phyloP scores from a whole-genome alignment of 2,888 invertebrate genomes.

The Nomada goodeniana region DNA sequence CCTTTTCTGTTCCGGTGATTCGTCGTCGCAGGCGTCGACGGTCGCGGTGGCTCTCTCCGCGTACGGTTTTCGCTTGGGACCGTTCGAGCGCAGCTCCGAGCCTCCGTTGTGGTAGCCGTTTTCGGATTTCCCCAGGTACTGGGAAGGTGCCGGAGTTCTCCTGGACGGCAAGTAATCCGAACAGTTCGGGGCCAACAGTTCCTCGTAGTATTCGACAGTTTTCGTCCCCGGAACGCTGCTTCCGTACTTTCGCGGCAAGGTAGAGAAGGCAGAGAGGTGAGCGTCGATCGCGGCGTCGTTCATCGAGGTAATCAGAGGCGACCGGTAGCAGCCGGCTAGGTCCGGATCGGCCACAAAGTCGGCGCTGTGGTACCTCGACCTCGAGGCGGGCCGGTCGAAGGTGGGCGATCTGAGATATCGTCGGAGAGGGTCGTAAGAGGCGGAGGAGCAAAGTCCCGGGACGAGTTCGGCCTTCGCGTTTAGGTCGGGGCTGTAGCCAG shows the following conservation, averaged over 20 bases:
- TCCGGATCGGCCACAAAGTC: conserved; percentile 75
- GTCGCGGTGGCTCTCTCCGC: conserved; percentile 44
- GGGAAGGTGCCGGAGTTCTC: conserved; percentile 71
- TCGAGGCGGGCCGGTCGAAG: conserved; percentile 66
- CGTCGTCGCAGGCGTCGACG: conserved; percentile 20
- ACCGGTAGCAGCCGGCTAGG: conserved; percentile 65
- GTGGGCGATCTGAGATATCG: conserved; percentile 77
- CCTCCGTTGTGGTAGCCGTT: conserved; percentile 79
- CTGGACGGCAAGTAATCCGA: conserved; percentile 74
- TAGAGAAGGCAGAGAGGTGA: conserved; percentile 57
- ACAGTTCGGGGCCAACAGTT: conserved; percentile 77
- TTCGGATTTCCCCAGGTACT: conserved; percentile 72
- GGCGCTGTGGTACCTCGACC: conserved; percentile 76
- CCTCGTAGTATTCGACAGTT: conserved; percentile 81
- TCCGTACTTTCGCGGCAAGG: conserved; percentile 76
- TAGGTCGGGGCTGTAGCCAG: conserved; percentile 58
- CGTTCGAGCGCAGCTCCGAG: conserved; percentile 60
- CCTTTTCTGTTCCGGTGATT: conserved; percentile 71
- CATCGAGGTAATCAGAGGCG: conserved; percentile 57
- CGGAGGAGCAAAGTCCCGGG: conserved; percentile 33
- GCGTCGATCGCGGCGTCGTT: conserved; percentile 64
- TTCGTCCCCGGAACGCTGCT: conserved; percentile 73
- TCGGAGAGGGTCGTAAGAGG: conserved; percentile 76
- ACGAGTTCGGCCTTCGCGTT: conserved; percentile 73
- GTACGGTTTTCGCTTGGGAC: conserved; percentile 69